phyloP scores from a whole-genome alignment of 2,113 vertebrate species.

The Corythoichthys intestinalis region DNA sequence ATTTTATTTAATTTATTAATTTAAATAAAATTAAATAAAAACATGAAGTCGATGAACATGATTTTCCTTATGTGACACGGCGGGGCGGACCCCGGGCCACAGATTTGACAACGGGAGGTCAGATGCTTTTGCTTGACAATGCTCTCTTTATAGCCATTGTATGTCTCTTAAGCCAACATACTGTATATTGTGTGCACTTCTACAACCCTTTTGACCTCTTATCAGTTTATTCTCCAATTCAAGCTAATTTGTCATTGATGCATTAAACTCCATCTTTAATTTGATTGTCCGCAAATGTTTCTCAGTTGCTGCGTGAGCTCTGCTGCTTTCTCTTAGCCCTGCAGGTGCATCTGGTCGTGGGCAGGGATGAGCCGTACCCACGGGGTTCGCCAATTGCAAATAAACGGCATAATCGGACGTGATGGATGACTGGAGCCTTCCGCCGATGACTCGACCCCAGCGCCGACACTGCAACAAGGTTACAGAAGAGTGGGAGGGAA shows the following conservation, averaged over 20 bases:
- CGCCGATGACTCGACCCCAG: slow-evolving; percentile 46
- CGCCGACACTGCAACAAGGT: slow-evolving; percentile 53
- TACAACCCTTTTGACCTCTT: slow-evolving; percentile 23
- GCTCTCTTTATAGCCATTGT: too few species aligned
- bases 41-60: too few species aligned
- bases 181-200: not conserved
- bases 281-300: slow-evolving; percentile 62
- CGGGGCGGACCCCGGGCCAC: too few species aligned
- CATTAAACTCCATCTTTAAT: slow-evolving; percentile 63
- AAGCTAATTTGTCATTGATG: slow-evolving; percentile 75
- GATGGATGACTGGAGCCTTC: slow-evolving; percentile 59
- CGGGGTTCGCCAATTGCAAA: slow-evolving; percentile 68
- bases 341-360: slow-evolving; percentile 27
- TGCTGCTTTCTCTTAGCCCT: slow-evolving; percentile 23
- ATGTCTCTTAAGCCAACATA: too few species aligned
- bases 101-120: too few species aligned
- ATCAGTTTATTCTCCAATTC: slow-evolving; percentile 59
- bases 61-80: too few species aligned
- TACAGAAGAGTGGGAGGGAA: slow-evolving; percentile 46
- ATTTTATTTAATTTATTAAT: too few species aligned
- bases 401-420: slow-evolving; percentile 61
- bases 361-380: slow-evolving; percentile 43
- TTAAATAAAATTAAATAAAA: too few species aligned
- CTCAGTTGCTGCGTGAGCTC: slow-evolving; percentile 33
- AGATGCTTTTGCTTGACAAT: too few species aligned